Base-by-base conservation (phyloP, 1,140 invertebrate genomes). In the Papilio aristodemus region DNA sequence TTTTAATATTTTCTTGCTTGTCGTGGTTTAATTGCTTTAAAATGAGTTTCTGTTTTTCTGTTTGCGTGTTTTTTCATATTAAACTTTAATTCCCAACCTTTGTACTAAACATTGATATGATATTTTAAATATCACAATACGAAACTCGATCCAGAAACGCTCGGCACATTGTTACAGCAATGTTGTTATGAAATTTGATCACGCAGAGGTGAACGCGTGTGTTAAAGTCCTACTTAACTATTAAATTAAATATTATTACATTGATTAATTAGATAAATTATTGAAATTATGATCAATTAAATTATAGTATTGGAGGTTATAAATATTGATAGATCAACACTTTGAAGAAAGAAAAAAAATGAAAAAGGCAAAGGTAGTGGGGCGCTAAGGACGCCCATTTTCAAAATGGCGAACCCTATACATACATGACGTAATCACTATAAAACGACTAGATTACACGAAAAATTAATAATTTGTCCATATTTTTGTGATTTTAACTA, bases 341-440 rank as follows among this genome's bases (percentile, higher is more conserved):
- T 50, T 46, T 66, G 22, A 32, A 66, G 27, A 38, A 50, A n/a
- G 27, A 46, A 64, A 64, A 25, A 39, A 62, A 9, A 57, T 11
- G 50, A 57, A 62, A 66, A 46, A 66, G 41, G 63, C 36, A 38
- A 46, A 22, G 41, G 22, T 64, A 39, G 62, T 14, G 62, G 62
- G 60, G 63, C 41, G 63, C n/a, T 32, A 41, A 66, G 41, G 76
- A 79, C 77, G 81, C 81, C 70, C 74, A 71, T 75, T 83, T 83
- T 72, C 81, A 83, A 83, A 74, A 83, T 83, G 81, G 81, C 81
- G 75, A 57, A 70, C 63, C 72, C 71, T 68, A 70, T 69, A 62
- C 70, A 68, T 64, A 54, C 25, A 60, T 76, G 76, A 75, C 70
- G 76, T 75, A 77, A 77, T 69, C 66, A 17, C 7, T 69, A 54